Evolutionary conservation across 2,113 vertebrate genomes (phyloP).

Genomic region (Phoxinus phoxinus): DNA sequence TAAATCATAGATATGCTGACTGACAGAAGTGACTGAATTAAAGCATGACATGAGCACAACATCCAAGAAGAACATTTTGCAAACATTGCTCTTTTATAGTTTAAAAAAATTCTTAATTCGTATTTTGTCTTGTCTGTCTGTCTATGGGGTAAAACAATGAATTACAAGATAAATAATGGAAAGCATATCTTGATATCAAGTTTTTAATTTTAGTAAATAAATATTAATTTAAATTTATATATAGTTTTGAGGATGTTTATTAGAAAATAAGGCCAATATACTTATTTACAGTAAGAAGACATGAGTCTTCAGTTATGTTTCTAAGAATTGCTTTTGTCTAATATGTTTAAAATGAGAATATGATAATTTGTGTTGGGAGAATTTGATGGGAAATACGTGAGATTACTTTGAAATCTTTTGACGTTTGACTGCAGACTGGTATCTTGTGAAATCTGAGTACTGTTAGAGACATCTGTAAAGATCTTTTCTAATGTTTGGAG

Average conservation of each 20-base stretch:
- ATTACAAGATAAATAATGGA: too few relatives aligned
- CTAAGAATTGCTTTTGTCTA: neutral
- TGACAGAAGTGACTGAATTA: neutral
- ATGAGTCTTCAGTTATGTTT: neutral
- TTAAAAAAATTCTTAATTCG: neutral
- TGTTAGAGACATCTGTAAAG: neutral
- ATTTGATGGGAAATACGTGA: neutral
- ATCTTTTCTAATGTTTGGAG: neutral
- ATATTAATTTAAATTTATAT: neutral
- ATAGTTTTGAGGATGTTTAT: neutral
- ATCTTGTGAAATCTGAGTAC: slow-evolving; percentile 1
- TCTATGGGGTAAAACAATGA: too few relatives aligned
- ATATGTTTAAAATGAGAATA: neutral
- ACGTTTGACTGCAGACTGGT: neutral
- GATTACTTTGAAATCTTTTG: neutral
- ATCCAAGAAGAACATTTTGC: neutral
- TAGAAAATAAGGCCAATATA: neutral
- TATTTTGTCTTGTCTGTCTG: neutral
- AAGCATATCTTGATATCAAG: too few relatives aligned
- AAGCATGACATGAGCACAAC: neutral
- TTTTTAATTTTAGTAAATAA: neutral
- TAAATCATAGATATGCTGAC: neutral
- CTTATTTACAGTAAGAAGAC: neutral
- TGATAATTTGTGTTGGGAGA: neutral
- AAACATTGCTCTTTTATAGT: neutral